A percentile compares a stretch with the other conserved stretches of the same genome.
phyloP scores from a whole-genome alignment of 2,797 vertebrate genomes.

The Psittacula echo region DNA sequence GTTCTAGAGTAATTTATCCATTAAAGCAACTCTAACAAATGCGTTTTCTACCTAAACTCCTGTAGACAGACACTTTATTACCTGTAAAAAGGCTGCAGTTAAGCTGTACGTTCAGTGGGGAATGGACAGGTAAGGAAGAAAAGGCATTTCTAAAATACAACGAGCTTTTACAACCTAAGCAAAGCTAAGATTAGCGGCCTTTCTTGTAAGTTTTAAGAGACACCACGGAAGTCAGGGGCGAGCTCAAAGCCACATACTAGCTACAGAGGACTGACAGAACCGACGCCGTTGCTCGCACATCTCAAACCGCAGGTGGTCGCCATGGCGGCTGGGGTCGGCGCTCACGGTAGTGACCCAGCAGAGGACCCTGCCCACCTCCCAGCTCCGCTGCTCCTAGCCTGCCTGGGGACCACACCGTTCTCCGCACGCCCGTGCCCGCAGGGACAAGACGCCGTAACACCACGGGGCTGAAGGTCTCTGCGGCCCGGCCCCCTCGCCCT shows the following conservation, averaged over 20 bases:
- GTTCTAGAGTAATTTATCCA: too few species aligned
- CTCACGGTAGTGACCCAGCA: too few species aligned
- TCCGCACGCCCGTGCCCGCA: not conserved
- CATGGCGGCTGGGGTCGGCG: not conserved
- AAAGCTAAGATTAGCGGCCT: not conserved
- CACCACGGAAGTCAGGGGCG: rapidly evolving
- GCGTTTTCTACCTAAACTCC: not conserved
- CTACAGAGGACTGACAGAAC: rapidly evolving
- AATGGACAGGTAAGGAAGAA: not conserved
- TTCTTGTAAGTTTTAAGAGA: rapidly evolving
- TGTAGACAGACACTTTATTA: too few species aligned
- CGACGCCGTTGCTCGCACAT: not conserved
- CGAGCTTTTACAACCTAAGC: not conserved
- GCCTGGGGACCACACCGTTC: not conserved
- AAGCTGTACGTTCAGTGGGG: not conserved
- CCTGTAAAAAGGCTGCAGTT: not conserved
- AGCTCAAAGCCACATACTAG: rapidly evolving
- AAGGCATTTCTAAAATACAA: not conserved
- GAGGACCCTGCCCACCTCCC: not conserved
- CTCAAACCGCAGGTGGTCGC: not conserved
- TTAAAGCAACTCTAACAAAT: not conserved
- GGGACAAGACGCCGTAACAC: not conserved
- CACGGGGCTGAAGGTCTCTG: not conserved
- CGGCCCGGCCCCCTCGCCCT: not conserved
- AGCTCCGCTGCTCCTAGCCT: not conserved